These are phyloP conservation scores for Cheilosia pagana DNA, from an alignment of 2,888 invertebrate genomes.

Conservation along the genomic window DNA sequence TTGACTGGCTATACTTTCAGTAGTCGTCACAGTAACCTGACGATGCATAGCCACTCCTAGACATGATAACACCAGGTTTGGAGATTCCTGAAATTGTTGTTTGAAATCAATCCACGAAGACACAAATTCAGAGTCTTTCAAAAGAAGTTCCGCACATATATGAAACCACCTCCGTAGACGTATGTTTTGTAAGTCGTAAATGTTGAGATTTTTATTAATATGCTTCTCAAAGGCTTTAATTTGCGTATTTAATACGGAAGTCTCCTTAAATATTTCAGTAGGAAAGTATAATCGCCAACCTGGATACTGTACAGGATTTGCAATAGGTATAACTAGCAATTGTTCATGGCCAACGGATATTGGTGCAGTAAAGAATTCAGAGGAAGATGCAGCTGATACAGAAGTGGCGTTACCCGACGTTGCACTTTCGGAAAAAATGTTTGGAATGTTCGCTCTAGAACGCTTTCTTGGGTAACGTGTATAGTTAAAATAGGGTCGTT, in stretches of 20 bases:
- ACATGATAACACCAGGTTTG: conserved; percentile 88
- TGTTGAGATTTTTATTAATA: conserved; percentile 80
- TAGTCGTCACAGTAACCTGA: conserved; percentile 65
- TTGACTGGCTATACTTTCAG: conserved; percentile 41
- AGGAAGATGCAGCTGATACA: not conserved
- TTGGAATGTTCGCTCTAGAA: not conserved
- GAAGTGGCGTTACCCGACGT: not conserved
- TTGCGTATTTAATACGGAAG: conserved; percentile 84
- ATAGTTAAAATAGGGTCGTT: not conserved
- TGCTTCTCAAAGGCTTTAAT: conserved; percentile 85
- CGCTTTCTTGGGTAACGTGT: not conserved
- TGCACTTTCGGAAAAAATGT: not conserved
- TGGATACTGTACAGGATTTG: conserved; percentile 84
- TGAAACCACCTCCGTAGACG: conserved; percentile 77
- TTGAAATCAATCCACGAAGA: conserved; percentile 87
- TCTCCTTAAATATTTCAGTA: conserved; percentile 85
- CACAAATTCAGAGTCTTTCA: conserved; percentile 85
- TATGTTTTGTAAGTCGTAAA: conserved; percentile 77
- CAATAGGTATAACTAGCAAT: conserved; percentile 77
- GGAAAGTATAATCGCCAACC: conserved; percentile 93
- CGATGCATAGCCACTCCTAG: conserved; percentile 89
- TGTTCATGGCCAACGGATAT: conserved; percentile 77
- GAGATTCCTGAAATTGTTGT: conserved; percentile 87
- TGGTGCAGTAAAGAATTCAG: conserved; percentile 27
- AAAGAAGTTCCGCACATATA: conserved; percentile 85